Conservation (phyloP, 2,888 invertebrate species). For the Pachydiplax longipennis region DNA sequence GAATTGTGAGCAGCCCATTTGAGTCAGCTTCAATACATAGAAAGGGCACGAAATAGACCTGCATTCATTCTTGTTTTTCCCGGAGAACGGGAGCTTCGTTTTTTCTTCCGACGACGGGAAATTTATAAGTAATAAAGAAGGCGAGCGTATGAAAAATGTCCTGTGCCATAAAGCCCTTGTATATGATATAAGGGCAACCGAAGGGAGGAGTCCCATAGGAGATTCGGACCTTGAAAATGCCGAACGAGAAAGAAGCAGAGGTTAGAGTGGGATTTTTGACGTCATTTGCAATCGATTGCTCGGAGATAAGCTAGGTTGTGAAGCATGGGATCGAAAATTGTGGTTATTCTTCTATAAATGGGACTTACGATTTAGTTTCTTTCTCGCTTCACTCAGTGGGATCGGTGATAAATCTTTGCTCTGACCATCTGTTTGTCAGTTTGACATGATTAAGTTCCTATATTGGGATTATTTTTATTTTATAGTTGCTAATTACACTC, state of each 20-base stretch:
- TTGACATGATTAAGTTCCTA: too few species aligned
- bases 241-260: background rate
- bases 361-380: too few species aligned
- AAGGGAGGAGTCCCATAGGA: background rate
- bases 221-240: background rate
- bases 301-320: background rate
- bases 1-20: background rate
- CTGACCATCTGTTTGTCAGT: too few species aligned
- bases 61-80: background rate
- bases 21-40: background rate
- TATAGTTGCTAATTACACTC: too few species aligned
- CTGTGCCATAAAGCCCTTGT: background rate
- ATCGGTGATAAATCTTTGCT: too few species aligned
- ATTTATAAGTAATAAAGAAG: background rate
- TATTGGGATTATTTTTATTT: too few species aligned
- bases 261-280: background rate
- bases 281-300: background rate
- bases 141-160: background rate
- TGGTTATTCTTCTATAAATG: background rate
- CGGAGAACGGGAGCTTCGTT: background rate
- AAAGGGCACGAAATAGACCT: background rate
- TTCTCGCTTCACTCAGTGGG: too few species aligned
- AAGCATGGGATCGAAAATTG: background rate
- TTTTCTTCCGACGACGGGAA: background rate
- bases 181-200: background rate